Evolutionary conservation across 2,888 invertebrate genomes (phyloP).

Genomic region (Acanthosepion pharaonis): DNA sequence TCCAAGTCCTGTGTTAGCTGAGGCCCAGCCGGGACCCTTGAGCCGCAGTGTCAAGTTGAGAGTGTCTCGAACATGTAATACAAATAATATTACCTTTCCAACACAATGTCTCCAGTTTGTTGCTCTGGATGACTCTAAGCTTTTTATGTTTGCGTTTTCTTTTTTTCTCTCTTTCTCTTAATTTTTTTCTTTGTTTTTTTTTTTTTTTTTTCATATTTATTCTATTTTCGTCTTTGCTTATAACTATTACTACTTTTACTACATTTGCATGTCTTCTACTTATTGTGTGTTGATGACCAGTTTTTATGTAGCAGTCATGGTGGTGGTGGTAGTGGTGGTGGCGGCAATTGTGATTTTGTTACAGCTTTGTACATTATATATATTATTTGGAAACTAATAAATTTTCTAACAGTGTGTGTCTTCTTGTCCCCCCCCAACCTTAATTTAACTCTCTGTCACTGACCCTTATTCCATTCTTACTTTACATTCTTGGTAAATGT

Average conservation of each 20-base stretch:
- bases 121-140: slow-evolving; percentile 25
- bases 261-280: not conserved
- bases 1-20: slow-evolving; percentile 68
- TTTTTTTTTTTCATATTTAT: not conserved
- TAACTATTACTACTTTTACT: not conserved
- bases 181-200: slow-evolving; percentile 35
- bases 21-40: slow-evolving; percentile 68
- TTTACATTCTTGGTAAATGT: not conserved
- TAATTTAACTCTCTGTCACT: not conserved
- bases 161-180: slow-evolving; percentile 36
- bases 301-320: not conserved
- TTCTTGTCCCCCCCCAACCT: not conserved
- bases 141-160: slow-evolving; percentile 33
- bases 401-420: not conserved
- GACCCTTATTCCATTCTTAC: not conserved
- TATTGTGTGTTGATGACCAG: slow-evolving; percentile 6
- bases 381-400: not conserved
- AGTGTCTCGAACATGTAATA: slow-evolving; percentile 72
- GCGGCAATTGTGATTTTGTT: not conserved
- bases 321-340: not conserved
- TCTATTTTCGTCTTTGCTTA: not conserved
- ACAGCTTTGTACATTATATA: not conserved
- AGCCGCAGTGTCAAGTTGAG: slow-evolving; percentile 71
- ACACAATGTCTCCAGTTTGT: slow-evolving; percentile 40
- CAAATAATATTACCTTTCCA: slow-evolving; percentile 45